phyloP scores from a whole-genome alignment of 2,797 vertebrate species.

The Sebastes trivittatus region DNA sequence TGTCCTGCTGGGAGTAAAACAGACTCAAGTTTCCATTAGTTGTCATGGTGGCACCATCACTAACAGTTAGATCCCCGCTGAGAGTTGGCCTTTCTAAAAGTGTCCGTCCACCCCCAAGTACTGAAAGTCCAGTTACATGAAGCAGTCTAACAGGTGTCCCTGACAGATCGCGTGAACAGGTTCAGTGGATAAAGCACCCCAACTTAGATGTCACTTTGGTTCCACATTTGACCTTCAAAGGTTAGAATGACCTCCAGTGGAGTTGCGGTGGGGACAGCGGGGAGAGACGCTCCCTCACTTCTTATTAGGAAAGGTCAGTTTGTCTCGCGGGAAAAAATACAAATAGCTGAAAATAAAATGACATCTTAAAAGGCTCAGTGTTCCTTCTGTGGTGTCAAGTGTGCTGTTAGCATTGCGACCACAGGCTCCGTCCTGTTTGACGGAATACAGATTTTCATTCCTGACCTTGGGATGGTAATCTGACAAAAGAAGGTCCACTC shows the following conservation, averaged over 20 bases:
- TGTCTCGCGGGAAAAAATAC: constrained; percentile 1
- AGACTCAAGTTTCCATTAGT: constrained; percentile 24
- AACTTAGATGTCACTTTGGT: constrained; percentile 49
- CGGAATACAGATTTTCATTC: background rate
- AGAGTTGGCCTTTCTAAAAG: constrained; percentile 66
- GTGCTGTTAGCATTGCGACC: background rate
- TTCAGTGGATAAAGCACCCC: constrained; percentile 44
- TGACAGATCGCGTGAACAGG: constrained; percentile 46
- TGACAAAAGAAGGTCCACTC: background rate
- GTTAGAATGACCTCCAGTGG: constrained; percentile 69
- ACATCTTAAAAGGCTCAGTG: background rate
- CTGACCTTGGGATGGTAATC: background rate
- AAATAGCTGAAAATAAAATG: background rate
- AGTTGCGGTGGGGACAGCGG: constrained; percentile 1
- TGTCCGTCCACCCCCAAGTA: constrained; percentile 38
- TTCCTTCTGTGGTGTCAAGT: background rate
- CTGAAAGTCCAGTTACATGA: constrained; percentile 45
- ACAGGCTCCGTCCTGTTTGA: background rate
- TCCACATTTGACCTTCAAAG: constrained; percentile 68
- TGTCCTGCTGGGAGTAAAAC: background rate
- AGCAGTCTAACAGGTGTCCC: constrained; percentile 43
- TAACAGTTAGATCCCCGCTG: constrained; percentile 46
- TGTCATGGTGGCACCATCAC: background rate
- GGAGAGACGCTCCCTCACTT: constrained; percentile 17
- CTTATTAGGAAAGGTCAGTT: constrained; percentile 62